Base-by-base conservation (phyloP, 2,888 invertebrate genomes). In the Ophioninae sp. region DNA sequence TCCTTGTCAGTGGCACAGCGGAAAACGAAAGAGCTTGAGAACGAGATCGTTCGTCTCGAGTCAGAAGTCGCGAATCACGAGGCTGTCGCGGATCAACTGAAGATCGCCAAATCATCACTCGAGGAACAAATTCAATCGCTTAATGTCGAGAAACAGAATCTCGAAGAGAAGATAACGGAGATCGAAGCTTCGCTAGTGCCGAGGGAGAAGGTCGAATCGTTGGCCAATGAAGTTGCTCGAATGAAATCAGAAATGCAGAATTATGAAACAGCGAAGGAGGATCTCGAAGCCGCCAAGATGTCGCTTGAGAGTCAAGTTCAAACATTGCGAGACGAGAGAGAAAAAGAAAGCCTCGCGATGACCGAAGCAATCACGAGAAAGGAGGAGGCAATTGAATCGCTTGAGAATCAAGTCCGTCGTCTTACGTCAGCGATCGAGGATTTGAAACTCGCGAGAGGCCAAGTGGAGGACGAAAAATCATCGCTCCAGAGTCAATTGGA, bases 221-320 rank as follows among this genome's bases (percentile, higher is more conserved):
- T 82, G 70, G 50, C 64, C 7, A 65, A 59, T 13, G 82, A 82
- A 61, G 59, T 75, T 20, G 2, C 59, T 44, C 82, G 69, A 44
- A 61, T 79, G 7, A 75, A n/a, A 20, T 76, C 68, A 39, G 59
- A 69, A 41, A 74, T 74, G 6, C 39, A 17, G 23, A 68, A 67
- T 39, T 10, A 73, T n/a, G 77, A 86, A 39, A 64, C 73, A n/a
- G 10, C 82, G 7, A 85, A 85, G 37, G 81, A 80, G 37, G 75
- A 84, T 50, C 7, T 77, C 13, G 20, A 56, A 75, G 30, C 37
- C 6, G 30, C 30, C 0, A 74, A 64, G 50, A 7, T 20, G 2
- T 65, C 56, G n/a, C 61, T 62, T 20, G 74, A 79, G 20, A 20
- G 57, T n/a, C 30, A 78, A 44, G n/a, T 78, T 0, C 61, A 23